Percentiles rank a stretch among this genome's conserved stretches.
Conservation (phyloP, 2,888 invertebrate genomes). For the Euzetes globulus region DNA sequence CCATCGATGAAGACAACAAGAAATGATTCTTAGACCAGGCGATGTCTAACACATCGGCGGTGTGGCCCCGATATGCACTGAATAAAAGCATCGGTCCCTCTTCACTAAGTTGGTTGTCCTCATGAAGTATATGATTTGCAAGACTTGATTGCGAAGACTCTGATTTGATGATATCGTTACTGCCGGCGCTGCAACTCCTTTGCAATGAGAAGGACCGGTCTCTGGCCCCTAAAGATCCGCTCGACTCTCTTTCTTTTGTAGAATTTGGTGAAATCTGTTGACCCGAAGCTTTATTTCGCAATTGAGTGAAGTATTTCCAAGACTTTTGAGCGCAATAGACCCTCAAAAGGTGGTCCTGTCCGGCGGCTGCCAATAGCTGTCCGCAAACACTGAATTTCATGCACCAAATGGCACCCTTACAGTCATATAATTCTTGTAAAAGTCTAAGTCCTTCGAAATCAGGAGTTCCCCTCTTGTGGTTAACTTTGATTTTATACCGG, state of each 20-base stretch:
- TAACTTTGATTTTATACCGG: constrained; percentile 35
- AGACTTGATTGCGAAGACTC: constrained; percentile 25
- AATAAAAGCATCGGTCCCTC: constrained; percentile 51
- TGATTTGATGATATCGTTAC: constrained; percentile 2
- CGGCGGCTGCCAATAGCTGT: constrained; percentile 87
- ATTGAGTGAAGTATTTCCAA: constrained; percentile 82
- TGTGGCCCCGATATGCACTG: constrained; percentile 87
- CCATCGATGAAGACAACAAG: constrained; percentile 94
- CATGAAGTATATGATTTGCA: constrained; percentile 16
- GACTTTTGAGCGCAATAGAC: constrained; percentile 93
- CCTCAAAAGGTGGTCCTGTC: constrained; percentile 85
- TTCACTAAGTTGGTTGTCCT: constrained; percentile 36
- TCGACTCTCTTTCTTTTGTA: constrained; percentile 37
- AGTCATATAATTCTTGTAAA: constrained; percentile 65
- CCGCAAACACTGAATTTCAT: constrained; percentile 98
- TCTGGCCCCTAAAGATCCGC: constrained; percentile 31
- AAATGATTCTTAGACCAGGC: constrained; percentile 99
- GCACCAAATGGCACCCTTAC: constrained; percentile 80
- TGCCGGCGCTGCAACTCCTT: constrained; percentile 19
- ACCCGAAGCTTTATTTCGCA: constrained; percentile 67
- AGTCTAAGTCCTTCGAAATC: constrained; percentile 88
- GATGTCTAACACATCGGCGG: constrained; percentile 89
- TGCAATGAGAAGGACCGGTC: constrained; percentile 22
- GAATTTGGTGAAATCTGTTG: constrained; percentile 38
- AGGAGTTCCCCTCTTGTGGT: constrained; percentile 39